A percentile compares a stretch with the other conserved stretches of the same genome.
Conservation (phyloP, 2,797 vertebrate species). For the Channa striata region DNA sequence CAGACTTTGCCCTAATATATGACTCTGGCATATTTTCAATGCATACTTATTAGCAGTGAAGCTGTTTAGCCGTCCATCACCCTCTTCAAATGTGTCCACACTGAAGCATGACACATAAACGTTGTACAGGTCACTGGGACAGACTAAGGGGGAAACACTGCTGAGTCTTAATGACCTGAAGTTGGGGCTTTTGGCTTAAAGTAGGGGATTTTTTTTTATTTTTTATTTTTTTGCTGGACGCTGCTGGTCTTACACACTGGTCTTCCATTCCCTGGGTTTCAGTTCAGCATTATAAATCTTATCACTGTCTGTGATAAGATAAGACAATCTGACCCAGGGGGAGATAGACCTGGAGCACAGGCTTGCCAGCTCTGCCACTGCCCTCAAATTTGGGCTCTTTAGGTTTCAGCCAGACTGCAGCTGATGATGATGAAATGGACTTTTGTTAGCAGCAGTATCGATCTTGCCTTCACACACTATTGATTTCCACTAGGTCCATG, state of each 20-base stretch:
- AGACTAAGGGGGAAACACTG: constrained; percentile 21
- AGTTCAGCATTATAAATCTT: constrained; percentile 29
- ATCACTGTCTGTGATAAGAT: constrained; percentile 26
- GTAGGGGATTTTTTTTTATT: too few species aligned
- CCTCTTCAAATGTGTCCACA: constrained; percentile 1
- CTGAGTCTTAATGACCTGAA: constrained; percentile 25
- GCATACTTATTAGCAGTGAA: constrained; percentile 1
- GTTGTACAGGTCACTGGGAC: constrained; percentile 27
- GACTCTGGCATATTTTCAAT: background rate
- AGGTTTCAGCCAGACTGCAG: constrained; percentile 52
- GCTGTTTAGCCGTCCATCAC: constrained; percentile 22
- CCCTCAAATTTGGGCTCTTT: constrained; percentile 36
- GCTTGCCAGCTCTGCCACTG: constrained; percentile 16
- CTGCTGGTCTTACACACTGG: background rate
- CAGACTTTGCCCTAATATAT: constrained; percentile 23
- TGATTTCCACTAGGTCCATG: constrained; percentile 43
- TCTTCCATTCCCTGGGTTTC: background rate
- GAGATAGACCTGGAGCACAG: constrained; percentile 20
- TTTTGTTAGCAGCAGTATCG: constrained; percentile 52
- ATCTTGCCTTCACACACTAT: constrained; percentile 48
- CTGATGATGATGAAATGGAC: constrained; percentile 60
- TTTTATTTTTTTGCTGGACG: background rate
- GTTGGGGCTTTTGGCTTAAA: background rate
- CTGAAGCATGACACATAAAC: constrained; percentile 1
- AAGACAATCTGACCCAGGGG: constrained; percentile 21